Evolutionary conservation across 2,888 invertebrate species (phyloP).

Genomic region (Drosophila robusta): DNA sequence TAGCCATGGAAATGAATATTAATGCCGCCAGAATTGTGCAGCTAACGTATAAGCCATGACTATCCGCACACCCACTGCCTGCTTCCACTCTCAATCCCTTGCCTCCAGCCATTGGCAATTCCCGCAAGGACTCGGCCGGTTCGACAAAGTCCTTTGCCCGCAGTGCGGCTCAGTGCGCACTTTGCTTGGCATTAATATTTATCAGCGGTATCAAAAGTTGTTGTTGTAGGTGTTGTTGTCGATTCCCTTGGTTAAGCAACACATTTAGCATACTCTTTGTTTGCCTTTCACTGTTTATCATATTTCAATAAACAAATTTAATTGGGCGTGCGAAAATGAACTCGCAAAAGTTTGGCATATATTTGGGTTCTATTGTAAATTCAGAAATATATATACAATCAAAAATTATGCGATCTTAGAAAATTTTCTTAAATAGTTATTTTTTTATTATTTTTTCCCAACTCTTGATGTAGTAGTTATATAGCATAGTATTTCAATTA

Average conservation of each 20-base stretch:
- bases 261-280: conserved; percentile 74
- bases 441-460: too few relatives aligned
- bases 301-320: conserved; percentile 77
- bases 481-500: too few relatives aligned
- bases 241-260: conserved; percentile 50
- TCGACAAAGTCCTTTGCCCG: conserved; percentile 76
- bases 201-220: conserved; percentile 75
- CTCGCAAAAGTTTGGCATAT: not conserved
- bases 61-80: not conserved
- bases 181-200: conserved; percentile 79
- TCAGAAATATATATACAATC: not conserved
- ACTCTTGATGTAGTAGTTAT: too few relatives aligned
- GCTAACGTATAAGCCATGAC: conserved; percentile 31
- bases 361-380: conserved; percentile 5
- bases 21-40: conserved; percentile 68
- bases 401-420: too few relatives aligned
- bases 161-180: conserved; percentile 78
- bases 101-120: conserved; percentile 5
- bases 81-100: not conserved
- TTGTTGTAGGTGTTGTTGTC: conserved; percentile 16
- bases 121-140: conserved; percentile 25
- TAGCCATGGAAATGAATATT: conserved; percentile 80
- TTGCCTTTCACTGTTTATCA: conserved; percentile 45
- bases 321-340: conserved; percentile 45
- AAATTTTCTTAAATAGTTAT: too few relatives aligned